Conservation (phyloP, 2,888 invertebrate genomes). For the Oxyteleia sp. region DNA sequence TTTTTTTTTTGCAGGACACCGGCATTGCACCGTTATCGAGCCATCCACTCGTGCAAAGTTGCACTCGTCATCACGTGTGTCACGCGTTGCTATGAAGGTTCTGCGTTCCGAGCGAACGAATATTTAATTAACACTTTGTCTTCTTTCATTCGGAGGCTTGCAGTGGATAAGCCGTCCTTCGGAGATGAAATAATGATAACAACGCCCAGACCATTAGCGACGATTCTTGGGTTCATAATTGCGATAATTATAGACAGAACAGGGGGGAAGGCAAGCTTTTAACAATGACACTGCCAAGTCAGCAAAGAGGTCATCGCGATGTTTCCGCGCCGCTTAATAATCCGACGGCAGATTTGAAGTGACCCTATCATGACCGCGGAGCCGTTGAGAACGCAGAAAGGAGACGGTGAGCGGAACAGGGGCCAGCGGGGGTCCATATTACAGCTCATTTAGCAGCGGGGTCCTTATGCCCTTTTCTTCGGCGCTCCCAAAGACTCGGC, state of each 20-base stretch:
- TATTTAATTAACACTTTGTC: conserved; percentile 60
- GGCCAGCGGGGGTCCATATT: conserved; percentile 87
- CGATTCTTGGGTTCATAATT: conserved; percentile 36
- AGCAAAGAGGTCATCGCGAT: conserved; percentile 66
- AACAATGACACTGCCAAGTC: conserved; percentile 65
- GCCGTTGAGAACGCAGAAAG: conserved; percentile 57
- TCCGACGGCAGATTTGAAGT: conserved; percentile 74
- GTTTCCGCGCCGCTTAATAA: conserved; percentile 68
- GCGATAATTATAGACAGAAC: conserved; percentile 43
- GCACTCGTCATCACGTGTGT: conserved; percentile 15
- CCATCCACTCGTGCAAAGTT: conserved; percentile 8
- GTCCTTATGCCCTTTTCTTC: conserved; percentile 84
- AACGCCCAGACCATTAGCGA: conserved; percentile 17
- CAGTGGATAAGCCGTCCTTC: neutral
- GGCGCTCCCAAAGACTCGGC: conserved; percentile 79
- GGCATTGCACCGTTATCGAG: conserved; percentile 15
- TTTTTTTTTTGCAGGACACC: conserved; percentile 12
- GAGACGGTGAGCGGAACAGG: conserved; percentile 76
- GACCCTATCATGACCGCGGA: conserved; percentile 79
- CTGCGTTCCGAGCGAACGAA: conserved; percentile 13
- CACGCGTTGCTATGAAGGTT: conserved; percentile 10
- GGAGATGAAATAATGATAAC: conserved; percentile 1
- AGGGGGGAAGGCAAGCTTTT: neutral
- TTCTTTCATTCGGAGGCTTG: conserved; percentile 9
- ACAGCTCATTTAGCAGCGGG: conserved; percentile 88